These are phyloP conservation scores for Epizoanthus rinbou DNA, from an alignment of 92 coral and sea anemone genomes.

Conservation along the genomic window DNA sequence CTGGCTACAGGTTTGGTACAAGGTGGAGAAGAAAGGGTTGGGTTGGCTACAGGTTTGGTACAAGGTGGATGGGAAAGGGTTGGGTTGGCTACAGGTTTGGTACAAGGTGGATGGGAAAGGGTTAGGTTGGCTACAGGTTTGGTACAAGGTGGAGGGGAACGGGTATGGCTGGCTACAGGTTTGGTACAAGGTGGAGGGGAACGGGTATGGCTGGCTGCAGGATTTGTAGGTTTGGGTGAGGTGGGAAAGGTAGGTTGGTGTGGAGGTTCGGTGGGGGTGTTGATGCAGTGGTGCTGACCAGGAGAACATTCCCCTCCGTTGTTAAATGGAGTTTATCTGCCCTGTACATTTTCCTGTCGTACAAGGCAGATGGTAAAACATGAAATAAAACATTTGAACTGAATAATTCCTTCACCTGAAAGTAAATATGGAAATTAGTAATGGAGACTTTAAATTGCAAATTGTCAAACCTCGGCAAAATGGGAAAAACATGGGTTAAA, in stretches of 20 bases:
- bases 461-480: neutral
- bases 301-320: too few relatives aligned
- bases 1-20: too few relatives aligned
- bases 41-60: too few relatives aligned
- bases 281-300: neutral
- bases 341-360: too few relatives aligned
- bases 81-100: too few relatives aligned
- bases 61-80: too few relatives aligned
- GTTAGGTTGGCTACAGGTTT: neutral
- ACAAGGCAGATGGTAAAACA: neutral
- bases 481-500: neutral
- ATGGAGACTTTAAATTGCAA: neutral
- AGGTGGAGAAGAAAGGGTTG: too few relatives aligned
- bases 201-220: slow-evolving; percentile 5
- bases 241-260: neutral
- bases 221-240: neutral
- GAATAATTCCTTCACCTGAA: neutral
- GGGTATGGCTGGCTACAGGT: neutral
- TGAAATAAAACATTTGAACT: slow-evolving; percentile 1
- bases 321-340: too few relatives aligned
- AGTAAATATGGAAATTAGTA: slow-evolving; percentile 1
- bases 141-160: neutral
- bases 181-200: neutral
- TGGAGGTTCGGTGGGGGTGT: neutral
- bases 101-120: neutral